A percentile compares a stretch with the other conserved stretches of the same genome.
phyloP scores from a whole-genome alignment of 2,797 vertebrate genomes.

The Champsocephalus gunnari region DNA sequence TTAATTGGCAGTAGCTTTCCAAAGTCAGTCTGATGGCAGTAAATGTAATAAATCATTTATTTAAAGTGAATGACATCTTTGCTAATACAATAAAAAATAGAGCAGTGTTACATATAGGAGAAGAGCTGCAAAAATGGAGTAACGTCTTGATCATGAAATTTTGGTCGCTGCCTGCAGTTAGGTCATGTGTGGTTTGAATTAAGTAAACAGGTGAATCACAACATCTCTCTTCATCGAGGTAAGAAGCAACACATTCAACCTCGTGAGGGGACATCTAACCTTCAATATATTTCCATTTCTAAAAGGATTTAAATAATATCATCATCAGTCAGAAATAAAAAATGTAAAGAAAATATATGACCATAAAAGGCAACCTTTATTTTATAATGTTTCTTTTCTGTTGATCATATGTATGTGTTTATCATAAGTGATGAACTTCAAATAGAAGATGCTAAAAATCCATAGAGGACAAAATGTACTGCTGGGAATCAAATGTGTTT shows the following conservation, averaged over 20 bases:
- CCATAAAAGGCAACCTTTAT: neutral
- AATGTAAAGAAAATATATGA: neutral
- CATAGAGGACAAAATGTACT: neutral
- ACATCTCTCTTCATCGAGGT: slow-evolving; percentile 1
- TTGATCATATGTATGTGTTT: no score
- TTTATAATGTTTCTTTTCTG: no score
- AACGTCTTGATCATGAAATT: slow-evolving; percentile 12
- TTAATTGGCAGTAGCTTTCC: neutral
- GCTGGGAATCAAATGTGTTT: neutral
- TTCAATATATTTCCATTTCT: slow-evolving; percentile 5
- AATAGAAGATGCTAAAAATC: neutral
- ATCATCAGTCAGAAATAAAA: neutral
- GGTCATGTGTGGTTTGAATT: slow-evolving; percentile 11
- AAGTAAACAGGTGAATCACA: slow-evolving; percentile 8
- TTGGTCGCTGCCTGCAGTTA: neutral
- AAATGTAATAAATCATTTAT: slow-evolving; percentile 1
- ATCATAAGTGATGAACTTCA: neutral
- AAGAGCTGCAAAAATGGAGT: slow-evolving; percentile 15
- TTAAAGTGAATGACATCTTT: neutral
- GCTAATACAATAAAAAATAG: neutral
- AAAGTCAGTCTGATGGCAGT: slow-evolving; percentile 4
- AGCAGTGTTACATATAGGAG: slow-evolving; percentile 25
- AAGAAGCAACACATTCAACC: neutral
- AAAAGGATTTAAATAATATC: neutral
- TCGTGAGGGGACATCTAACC: neutral